phyloP scores from a whole-genome alignment of 2,113 vertebrate species.

The rat (Rattus norvegicus) region GRCr8 NC_086022.1:15593001-15593500 shows the following conservation, averaged over 20 bases:
- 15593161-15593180: slow-evolving; percentile 34
- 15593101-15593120: neutral
- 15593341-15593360: neutral
- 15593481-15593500: neutral
- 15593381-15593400: neutral
- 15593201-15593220: neutral
- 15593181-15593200: slow-evolving; percentile 24
- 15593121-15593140: neutral
- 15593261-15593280: slow-evolving; percentile 45
- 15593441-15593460: neutral
- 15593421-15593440: neutral
- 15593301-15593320: slow-evolving; percentile 6
- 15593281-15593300: neutral
- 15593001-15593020: neutral
- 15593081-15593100: neutral
- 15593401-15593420: neutral
- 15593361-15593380: neutral
- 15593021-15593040: neutral
- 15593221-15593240: neutral
- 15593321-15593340: slow-evolving; percentile 43
- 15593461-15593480: neutral
- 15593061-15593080: neutral
- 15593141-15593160: slow-evolving; percentile 9
- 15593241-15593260: neutral
- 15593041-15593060: neutral